These are phyloP conservation scores for Camarhynchus parvulus DNA, from an alignment of 2,113 vertebrate genomes.

Conservation along the genomic window DNA sequence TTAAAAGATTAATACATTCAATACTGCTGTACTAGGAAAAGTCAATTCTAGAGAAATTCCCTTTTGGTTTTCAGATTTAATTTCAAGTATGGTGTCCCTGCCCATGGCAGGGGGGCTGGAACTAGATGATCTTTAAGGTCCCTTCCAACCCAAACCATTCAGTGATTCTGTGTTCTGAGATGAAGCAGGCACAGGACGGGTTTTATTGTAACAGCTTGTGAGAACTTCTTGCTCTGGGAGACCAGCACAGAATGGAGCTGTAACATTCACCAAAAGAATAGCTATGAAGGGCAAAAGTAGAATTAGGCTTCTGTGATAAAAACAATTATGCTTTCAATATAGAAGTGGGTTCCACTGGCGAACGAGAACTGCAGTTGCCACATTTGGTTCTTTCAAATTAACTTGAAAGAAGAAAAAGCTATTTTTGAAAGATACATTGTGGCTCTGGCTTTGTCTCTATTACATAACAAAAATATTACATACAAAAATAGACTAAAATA, in stretches of 20 bases:
- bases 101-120: not conserved
- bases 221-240: not conserved
- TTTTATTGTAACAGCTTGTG: not conserved
- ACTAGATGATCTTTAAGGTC: not conserved
- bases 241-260: not conserved
- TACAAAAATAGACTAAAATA: conserved; percentile 76
- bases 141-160: not conserved
- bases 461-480: conserved; percentile 63
- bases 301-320: not conserved
- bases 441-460: conserved; percentile 44
- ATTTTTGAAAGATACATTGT: not conserved
- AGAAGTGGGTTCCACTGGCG: not conserved
- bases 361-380: not conserved
- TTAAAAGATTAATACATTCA: not conserved
- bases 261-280: not conserved
- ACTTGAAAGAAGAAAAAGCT: conserved; percentile 44
- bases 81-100: conserved; percentile 1
- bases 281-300: not conserved
- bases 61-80: conserved; percentile 38
- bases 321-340: not conserved
- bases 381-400: conserved; percentile 29
- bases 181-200: not conserved
- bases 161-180: not conserved
- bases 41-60: not conserved
- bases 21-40: not conserved